A percentile compares a stretch with the other conserved stretches of the same genome.
Evolutionary conservation across 2,797 vertebrate species (phyloP).

Genomic region (Argentina silus): DNA sequence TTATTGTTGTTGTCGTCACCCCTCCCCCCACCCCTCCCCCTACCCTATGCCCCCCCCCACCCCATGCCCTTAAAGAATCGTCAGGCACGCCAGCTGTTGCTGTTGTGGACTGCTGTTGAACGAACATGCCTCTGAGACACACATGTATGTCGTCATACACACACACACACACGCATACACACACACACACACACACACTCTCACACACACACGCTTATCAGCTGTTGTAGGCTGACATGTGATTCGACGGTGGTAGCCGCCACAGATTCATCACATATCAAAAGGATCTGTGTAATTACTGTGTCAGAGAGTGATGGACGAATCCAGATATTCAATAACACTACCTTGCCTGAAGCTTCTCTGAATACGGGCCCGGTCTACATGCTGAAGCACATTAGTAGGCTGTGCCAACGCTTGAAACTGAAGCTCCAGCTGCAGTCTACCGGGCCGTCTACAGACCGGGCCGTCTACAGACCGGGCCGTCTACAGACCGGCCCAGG

Average conservation of each 20-base stretch:
- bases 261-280: constrained; percentile 5
- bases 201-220: not conserved
- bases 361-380: not conserved
- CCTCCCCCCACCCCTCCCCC: constrained; percentile 17
- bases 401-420: not conserved
- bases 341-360: constrained; percentile 28
- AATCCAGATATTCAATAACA: not conserved
- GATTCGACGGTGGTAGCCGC: not conserved
- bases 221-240: no score
- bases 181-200: constrained; percentile 9
- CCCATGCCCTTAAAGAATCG: constrained; percentile 11
- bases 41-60: constrained; percentile 16
- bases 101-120: no score
- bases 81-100: constrained; percentile 72
- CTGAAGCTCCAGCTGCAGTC: no score
- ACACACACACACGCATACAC: constrained; percentile 13
- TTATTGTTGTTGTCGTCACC: constrained; percentile 9
- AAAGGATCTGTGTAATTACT: not conserved
- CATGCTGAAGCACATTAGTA: constrained; percentile 37
- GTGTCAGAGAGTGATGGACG: not conserved
- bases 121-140: no score
- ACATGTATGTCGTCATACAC: not conserved
- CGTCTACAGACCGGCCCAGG: no score
- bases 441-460: no score
- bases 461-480: no score